Evolutionary conservation across 2,797 vertebrate species (phyloP).

Genomic region (Gallinago nigripennis): DNA sequence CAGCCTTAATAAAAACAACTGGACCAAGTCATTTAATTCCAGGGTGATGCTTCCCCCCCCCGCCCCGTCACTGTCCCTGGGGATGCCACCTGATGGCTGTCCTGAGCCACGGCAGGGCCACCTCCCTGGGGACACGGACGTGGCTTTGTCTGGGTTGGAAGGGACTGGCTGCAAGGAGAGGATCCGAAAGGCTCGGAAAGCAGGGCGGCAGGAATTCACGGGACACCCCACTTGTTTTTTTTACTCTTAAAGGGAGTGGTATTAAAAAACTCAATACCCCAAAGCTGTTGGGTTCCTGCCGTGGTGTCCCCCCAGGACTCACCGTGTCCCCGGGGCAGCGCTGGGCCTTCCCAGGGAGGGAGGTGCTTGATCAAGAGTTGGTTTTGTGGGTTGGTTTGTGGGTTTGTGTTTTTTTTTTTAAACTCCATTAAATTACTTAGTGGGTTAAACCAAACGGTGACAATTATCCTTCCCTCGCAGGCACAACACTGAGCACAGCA

Average conservation of each 20-base stretch:
- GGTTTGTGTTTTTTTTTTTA: neutral
- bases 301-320: neutral
- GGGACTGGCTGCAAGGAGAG: neutral
- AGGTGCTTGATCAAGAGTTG: rapidly evolving
- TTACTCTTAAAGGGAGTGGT: neutral
- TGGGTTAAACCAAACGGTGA: neutral
- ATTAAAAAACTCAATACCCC: too few relatives aligned
- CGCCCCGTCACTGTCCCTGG: neutral
- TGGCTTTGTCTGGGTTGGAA: too few relatives aligned
- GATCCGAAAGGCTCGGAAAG: neutral
- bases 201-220: rapidly evolving
- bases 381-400: too few relatives aligned
- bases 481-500: neutral
- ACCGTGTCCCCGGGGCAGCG: neutral
- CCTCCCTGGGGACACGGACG: rapidly evolving
- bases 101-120: neutral
- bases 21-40: neutral
- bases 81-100: neutral
- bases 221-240: neutral
- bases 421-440: neutral
- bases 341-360: too few relatives aligned
- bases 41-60: neutral
- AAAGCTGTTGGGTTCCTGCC: neutral
- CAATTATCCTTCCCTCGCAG: neutral
- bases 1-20: neutral